phyloP scores from a whole-genome alignment of 2,797 vertebrate genomes.

The Paedocypris micromegethes region DNA sequence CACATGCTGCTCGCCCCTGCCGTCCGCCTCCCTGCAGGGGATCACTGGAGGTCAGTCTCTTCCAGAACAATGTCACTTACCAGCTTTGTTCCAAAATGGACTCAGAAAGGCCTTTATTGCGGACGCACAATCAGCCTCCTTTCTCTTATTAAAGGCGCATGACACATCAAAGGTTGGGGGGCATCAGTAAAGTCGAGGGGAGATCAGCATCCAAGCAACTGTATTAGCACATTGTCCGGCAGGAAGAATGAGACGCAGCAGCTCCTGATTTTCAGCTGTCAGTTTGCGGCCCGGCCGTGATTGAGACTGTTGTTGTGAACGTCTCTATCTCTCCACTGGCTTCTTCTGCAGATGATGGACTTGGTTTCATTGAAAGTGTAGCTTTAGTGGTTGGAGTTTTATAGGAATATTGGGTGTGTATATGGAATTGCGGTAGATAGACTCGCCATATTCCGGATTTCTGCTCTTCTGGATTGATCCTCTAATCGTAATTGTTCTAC shows the following conservation, averaged over 20 bases:
- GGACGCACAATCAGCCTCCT: constrained; percentile 62
- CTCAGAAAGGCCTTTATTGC: constrained; percentile 72
- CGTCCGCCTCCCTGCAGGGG: constrained; percentile 56
- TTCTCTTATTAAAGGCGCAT: constrained; percentile 71
- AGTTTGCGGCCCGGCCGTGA: constrained; percentile 17
- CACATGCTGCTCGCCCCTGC: constrained; percentile 54
- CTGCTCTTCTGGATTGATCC: no score
- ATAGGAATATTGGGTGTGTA: no score
- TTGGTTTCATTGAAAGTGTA: no score
- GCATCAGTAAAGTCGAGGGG: constrained; percentile 65
- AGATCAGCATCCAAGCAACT: constrained; percentile 65
- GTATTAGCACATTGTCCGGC: constrained; percentile 66
- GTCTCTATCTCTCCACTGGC: constrained; percentile 36
- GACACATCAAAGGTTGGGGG: constrained; percentile 76
- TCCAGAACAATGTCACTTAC: constrained; percentile 70
- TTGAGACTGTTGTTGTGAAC: constrained; percentile 36
- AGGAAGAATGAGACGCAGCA: constrained; percentile 47
- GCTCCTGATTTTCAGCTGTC: constrained; percentile 45
- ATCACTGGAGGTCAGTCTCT: constrained; percentile 73
- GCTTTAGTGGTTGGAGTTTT: no score
- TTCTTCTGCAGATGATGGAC: constrained; percentile 5
- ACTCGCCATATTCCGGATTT: no score
- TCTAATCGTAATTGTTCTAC: no score
- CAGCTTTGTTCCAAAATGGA: constrained; percentile 82
- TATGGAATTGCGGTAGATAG: no score